Percentiles rank a stretch among this genome's conserved stretches.
Evolutionary conservation across 2,113 vertebrate species (phyloP).

Genomic region (Eulemur macaco): DNA sequence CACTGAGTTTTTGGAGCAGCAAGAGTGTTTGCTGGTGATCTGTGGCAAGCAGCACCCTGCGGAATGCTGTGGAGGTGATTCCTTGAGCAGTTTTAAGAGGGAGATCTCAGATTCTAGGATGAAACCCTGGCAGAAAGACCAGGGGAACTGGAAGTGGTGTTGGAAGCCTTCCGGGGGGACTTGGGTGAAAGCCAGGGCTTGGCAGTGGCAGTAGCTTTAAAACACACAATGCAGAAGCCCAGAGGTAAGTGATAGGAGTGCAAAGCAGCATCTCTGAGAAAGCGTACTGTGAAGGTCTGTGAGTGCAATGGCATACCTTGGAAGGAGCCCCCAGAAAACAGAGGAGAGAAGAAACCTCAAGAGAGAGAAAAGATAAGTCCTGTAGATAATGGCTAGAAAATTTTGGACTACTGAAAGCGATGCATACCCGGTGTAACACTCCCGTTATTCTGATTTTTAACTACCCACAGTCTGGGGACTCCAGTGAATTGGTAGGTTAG

Average conservation of each 20-base stretch:
- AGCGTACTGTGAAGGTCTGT: not conserved
- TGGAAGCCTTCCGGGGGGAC: not conserved
- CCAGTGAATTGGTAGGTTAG: rapidly evolving
- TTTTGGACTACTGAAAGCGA: not conserved
- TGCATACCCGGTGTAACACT: rapidly evolving
- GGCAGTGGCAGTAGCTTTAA: not conserved
- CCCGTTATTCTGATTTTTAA: not conserved
- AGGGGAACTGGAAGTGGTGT: not conserved
- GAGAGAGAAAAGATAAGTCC: not conserved
- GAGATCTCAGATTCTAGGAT: not conserved
- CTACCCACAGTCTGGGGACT: not conserved
- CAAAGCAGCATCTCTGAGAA: not conserved
- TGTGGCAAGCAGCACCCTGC: not conserved
- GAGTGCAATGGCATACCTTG: rapidly evolving
- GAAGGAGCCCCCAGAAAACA: not conserved
- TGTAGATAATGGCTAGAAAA: not conserved
- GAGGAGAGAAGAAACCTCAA: not conserved
- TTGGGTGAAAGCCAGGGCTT: not conserved
- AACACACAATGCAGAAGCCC: not conserved
- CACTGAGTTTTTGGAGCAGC: not conserved
- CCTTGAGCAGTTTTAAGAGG: not conserved
- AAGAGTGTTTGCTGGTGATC: not conserved
- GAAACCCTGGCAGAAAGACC: not conserved
- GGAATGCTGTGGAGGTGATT: not conserved
- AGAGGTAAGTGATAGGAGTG: not conserved